These are phyloP conservation scores for Vanessa tameamea DNA, from an alignment of 1,140 invertebrate genomes.

Conservation along the genomic window DNA sequence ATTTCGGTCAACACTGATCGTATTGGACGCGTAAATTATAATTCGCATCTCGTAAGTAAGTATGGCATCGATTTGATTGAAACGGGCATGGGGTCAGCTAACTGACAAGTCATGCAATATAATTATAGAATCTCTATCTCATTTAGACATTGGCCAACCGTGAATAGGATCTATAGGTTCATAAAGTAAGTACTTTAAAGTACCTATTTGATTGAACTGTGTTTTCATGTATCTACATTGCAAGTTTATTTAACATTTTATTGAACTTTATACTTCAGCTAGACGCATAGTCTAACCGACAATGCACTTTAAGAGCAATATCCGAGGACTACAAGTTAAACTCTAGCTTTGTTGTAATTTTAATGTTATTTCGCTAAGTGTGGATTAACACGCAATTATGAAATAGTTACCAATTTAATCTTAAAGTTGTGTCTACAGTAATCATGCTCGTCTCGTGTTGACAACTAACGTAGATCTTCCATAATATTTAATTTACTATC, in stretches of 20 bases:
- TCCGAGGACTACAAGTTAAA: no score
- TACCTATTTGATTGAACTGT: not conserved
- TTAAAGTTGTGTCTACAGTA: no score
- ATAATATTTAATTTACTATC: no score
- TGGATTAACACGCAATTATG: no score
- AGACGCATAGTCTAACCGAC: no score
- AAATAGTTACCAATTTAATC: no score
- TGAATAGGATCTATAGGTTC: conserved; percentile 10
- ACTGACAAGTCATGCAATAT: conserved; percentile 50
- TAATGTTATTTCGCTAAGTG: no score
- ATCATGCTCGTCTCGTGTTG: no score
- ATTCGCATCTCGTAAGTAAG: conserved; percentile 27
- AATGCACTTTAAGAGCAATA: no score
- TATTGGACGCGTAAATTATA: conserved; percentile 36
- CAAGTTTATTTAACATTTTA: not conserved
- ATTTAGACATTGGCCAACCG: conserved; percentile 24
- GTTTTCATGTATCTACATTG: not conserved
- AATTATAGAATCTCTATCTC: conserved; percentile 39
- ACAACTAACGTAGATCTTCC: no score
- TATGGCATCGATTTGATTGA: conserved; percentile 34
- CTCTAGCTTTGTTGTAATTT: no score
- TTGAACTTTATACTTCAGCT: no score
- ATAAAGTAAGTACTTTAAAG: not conserved
- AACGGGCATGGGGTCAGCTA: conserved; percentile 45
- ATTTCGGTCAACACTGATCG: conserved; percentile 19